Evolutionary conservation across 1,140 invertebrate species (phyloP).

Genomic region (Meloidogyne hapla): DNA sequence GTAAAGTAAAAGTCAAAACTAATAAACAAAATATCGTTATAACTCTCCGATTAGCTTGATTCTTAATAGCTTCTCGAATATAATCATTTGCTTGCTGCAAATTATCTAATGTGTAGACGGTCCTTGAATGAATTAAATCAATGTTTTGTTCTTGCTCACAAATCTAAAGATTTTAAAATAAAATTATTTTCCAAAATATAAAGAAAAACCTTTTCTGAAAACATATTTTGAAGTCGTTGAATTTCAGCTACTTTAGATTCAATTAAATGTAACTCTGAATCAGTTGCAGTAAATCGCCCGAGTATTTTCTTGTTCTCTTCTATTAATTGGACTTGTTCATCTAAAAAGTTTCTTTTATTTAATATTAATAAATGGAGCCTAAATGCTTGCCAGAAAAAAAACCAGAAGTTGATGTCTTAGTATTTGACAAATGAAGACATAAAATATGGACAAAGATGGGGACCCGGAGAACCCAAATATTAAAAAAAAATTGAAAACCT

Average conservation of each 20-base stretch:
- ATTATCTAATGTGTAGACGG: conserved; percentile 87
- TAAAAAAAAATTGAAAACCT: neutral
- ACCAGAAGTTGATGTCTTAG: no score
- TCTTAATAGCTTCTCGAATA: conserved; percentile 81
- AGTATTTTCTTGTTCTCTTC: conserved; percentile 52
- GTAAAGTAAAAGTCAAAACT: conserved; percentile 88
- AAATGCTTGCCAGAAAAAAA: no score
- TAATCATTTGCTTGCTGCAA: conserved; percentile 94
- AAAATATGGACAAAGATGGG: no score
- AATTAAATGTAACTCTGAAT: conserved; percentile 62
- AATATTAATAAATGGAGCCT: no score
- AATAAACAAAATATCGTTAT: conserved; percentile 91
- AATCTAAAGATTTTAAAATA: conserved; percentile 38
- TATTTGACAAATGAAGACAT: no score
- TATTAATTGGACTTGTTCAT: conserved; percentile 47
- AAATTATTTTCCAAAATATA: conserved; percentile 8
- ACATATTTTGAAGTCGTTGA: conserved; percentile 89
- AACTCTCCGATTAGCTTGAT: conserved; percentile 86
- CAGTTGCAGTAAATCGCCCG: conserved; percentile 42
- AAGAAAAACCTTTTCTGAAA: conserved; percentile 85
- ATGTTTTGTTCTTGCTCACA: conserved; percentile 78
- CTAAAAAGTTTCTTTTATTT: neutral
- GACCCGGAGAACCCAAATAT: no score
- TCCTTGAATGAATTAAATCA: conserved; percentile 80
- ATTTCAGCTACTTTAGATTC: conserved; percentile 90